Percentiles rank a stretch among this genome's conserved stretches.
phyloP scores from a whole-genome alignment of 2,888 invertebrate genomes.

The Acanthosepion lycidas region DNA sequence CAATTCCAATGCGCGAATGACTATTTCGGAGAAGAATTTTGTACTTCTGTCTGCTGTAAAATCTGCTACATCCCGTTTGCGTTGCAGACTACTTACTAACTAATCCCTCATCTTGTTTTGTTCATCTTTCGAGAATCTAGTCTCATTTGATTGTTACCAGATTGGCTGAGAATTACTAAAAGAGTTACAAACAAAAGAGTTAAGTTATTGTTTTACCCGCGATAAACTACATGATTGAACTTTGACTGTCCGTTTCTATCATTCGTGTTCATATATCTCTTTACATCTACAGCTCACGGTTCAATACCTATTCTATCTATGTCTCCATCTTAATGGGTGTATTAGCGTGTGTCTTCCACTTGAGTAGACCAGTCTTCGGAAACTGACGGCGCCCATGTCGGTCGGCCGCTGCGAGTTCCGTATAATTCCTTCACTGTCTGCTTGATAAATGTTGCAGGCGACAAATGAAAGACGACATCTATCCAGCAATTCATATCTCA shows the following conservation, averaged over 20 bases:
- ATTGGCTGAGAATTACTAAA: slow-evolving; percentile 33
- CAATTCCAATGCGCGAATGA: too few species aligned
- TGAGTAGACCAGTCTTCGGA: background rate
- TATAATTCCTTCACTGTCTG: background rate
- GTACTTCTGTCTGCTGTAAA: background rate
- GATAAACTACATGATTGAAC: slow-evolving; percentile 11
- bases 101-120: background rate
- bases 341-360: slow-evolving; percentile 33
- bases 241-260: background rate
- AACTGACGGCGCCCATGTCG: slow-evolving; percentile 15
- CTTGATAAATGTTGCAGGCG: background rate
- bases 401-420: background rate
- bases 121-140: background rate
- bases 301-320: slow-evolving; percentile 10
- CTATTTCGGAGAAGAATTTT: background rate
- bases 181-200: background rate
- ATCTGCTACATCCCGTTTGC: background rate
- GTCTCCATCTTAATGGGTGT: slow-evolving; percentile 22
- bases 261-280: background rate
- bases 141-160: background rate
- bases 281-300: slow-evolving; percentile 9
- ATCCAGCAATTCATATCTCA: background rate
- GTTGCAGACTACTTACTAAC: background rate
- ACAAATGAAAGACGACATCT: background rate
- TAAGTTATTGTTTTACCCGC: background rate